phyloP scores from a whole-genome alignment of 2,888 invertebrate species.

The Homarus gammarus region DNA sequence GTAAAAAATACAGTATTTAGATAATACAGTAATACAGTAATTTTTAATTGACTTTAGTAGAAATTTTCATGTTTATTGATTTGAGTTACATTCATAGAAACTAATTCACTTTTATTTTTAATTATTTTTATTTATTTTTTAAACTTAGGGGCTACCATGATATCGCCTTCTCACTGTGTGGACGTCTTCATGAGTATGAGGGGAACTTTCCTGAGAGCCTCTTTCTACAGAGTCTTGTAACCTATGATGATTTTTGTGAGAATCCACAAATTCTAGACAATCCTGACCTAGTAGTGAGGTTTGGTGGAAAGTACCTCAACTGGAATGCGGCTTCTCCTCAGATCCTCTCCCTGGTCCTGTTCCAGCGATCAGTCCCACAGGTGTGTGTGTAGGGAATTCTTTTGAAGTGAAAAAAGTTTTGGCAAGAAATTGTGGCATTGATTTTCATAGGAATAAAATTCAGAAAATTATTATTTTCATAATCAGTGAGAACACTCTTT shows the following conservation, averaged over 20 bases:
- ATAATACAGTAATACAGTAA: too few species aligned
- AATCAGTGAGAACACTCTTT: not conserved
- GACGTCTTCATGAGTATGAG: slow-evolving; percentile 81
- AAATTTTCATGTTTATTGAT: too few species aligned
- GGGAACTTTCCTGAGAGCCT: slow-evolving; percentile 83
- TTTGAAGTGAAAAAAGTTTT: not conserved
- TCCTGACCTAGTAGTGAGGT: slow-evolving; percentile 90
- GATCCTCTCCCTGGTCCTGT: slow-evolving; percentile 91
- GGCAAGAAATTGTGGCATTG: not conserved
- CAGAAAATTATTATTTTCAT: not conserved
- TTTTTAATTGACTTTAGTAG: too few species aligned
- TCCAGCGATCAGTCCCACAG: slow-evolving; percentile 89
- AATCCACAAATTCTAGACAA: slow-evolving; percentile 88
- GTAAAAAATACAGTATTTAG: too few species aligned
- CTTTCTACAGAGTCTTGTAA: slow-evolving; percentile 84
- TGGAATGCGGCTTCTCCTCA: slow-evolving; percentile 95
- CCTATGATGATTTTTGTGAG: slow-evolving; percentile 83
- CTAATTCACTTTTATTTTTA: not conserved
- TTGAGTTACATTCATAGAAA: too few species aligned
- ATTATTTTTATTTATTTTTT: not conserved
- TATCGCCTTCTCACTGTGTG: slow-evolving; percentile 89
- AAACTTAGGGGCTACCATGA: slow-evolving; percentile 80
- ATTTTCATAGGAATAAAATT: not conserved
- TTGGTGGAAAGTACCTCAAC: slow-evolving; percentile 92
- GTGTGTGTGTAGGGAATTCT: slow-evolving; percentile 75